Evolutionary conservation across 2,888 invertebrate species (phyloP), one percentile per base, ranked within the genome.

Genomic region (Drosophila helvetica): DNA sequence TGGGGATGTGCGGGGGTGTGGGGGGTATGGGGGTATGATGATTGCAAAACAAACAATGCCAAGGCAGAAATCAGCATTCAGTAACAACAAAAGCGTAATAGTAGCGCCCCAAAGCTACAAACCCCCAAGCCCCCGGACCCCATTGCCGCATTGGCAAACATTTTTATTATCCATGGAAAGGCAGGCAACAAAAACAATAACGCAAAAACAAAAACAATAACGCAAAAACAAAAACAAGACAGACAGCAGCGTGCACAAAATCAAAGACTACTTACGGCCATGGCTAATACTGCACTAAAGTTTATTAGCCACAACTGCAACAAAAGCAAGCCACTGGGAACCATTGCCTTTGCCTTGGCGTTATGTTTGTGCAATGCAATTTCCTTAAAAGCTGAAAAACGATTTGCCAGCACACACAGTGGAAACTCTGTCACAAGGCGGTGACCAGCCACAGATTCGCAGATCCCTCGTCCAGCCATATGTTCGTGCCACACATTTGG

Each of bases 41-140:
- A 83, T 88, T 83, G 88, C 84, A 88, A 88, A 80, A 70, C 86
- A 88, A 83, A 83, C 83, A 83, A 83, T 86, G 84, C 86, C 71
- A 86, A 88, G 86, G 70, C 84, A 88, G 69, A 85, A 83, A 66
- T 63, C 79, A 81, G 70, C 76, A 83, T 55, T 62, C 72, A 53
- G 45, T 56, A 61, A 59, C 51, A 38, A 79, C 80, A 78, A 80
- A 58, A 59, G 71, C 63, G 53, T 38, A 38, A 38, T 38, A 71
- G 53, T 51, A 60, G 57, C 27, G 69, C 66, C 78, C 64, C 55
- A 63, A 74, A 77, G 71, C 77, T 65, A 17, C 60, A 52, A 25
- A 52, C 22, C 22, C 22, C 22, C 22, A 22, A 22, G 4, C 4
- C 51, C 42, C 57, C 59, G 48, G 66, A 61, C 71, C 63, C 71